These are phyloP conservation scores for Trachelus troglodyta DNA, from an alignment of 2,888 invertebrate species.

Conservation along the genomic window DNA sequence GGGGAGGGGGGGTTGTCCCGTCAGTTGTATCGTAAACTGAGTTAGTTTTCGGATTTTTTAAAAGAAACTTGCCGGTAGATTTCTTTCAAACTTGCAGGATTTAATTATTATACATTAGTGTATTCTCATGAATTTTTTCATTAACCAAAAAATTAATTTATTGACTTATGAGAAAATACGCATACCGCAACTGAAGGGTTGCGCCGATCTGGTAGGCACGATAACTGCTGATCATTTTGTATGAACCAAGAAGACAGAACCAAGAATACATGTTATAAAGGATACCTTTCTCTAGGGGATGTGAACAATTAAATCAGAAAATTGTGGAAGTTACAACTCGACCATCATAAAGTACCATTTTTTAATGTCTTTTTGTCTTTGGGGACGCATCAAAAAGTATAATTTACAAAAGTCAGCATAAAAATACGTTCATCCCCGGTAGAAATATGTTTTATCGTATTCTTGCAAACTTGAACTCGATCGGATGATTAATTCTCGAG, in stretches of 20 bases:
- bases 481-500: no score
- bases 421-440: no score
- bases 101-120: background rate
- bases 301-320: background rate
- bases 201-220: background rate
- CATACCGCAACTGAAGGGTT: background rate
- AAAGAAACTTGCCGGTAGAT: background rate
- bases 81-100: background rate
- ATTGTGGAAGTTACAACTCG: background rate
- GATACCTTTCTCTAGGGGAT: background rate
- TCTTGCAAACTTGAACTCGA: no score
- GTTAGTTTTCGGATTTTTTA: background rate
- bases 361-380: no score
- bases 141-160: background rate
- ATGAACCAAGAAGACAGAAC: background rate
- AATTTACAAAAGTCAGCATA: no score
- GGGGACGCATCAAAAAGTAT: no score
- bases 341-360: background rate
- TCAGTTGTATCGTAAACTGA: background rate
- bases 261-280: background rate
- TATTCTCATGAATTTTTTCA: constrained; percentile 3
- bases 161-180: background rate
- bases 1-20: background rate
- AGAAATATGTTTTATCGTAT: no score
- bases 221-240: constrained; percentile 3